Base-by-base conservation (phyloP, 2,888 invertebrate species). In the Elegia similella region DNA sequence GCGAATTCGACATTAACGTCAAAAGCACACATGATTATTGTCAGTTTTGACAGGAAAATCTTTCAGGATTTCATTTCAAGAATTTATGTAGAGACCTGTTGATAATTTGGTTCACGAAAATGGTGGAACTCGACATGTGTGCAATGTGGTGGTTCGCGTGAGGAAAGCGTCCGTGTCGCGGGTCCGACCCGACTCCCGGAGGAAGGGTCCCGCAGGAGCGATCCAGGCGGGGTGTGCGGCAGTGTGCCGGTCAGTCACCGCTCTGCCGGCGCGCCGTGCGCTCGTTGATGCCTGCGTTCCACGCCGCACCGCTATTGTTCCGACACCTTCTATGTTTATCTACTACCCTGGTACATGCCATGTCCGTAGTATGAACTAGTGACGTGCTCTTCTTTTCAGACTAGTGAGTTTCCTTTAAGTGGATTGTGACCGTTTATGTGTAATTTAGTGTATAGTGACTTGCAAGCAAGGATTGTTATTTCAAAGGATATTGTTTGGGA, bases 221-320 rank as follows among this genome's bases (percentile, higher is more conserved):
- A 70, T 80, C 81, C 82, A 69, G 80, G 86, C 84, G 88, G 89
- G 88, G 84, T 79, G 84, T 70, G 88, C 88, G 88, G 85, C 88
- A 90, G 73, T 90, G 85, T 76, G 90, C 78, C 91, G 90, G 91
- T 89, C 91, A 91, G 91, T 91, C 89, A 90, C 90, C 90, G 91
- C 86, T 88, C 71, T 68, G 84, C 80, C 87, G 86, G 84, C 88
- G 86, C 72, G 82, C 80, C 80, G 90, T 66, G 82, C 89, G 84
- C 87, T 82, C 86, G 89, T 69, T 75, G 75, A 66, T 72, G 66
- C 65, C 63, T 65, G 66, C 72, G 70, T 62, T 67, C 67, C 72
- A 65, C 73, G 68, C 70, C 67, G 70, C 71, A 59, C 60, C 70
- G 68, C 75, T 73, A 77, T 80, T 80, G 82, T 82, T 76, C 75